Evolutionary conservation across 1,140 invertebrate genomes (phyloP).

Genomic region (Drosophila paulistorum): DNA sequence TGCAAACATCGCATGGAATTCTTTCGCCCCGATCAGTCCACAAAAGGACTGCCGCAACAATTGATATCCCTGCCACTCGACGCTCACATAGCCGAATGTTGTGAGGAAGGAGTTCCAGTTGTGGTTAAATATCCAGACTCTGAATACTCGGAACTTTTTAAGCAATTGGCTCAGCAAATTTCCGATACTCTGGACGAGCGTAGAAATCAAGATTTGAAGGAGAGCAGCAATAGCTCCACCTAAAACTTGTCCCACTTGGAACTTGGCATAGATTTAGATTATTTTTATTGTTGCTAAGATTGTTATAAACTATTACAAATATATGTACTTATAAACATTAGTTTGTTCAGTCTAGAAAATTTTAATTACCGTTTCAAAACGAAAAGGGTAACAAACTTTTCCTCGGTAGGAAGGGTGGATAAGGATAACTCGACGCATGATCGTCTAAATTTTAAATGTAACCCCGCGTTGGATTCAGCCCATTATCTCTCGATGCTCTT

Average conservation of each 20-base stretch:
- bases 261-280: not conserved
- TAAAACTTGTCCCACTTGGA: not conserved
- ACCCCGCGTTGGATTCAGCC: too few relatives aligned
- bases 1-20: slow-evolving; percentile 87
- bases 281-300: slow-evolving; percentile 13
- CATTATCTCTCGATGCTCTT: too few relatives aligned
- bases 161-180: slow-evolving; percentile 48
- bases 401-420: too few relatives aligned
- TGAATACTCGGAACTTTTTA: slow-evolving; percentile 63
- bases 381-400: too few relatives aligned
- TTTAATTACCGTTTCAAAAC: too few relatives aligned
- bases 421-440: too few relatives aligned
- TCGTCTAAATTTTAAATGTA: too few relatives aligned
- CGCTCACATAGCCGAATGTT: slow-evolving; percentile 87
- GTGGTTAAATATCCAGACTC: slow-evolving; percentile 88
- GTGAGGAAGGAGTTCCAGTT: slow-evolving; percentile 90
- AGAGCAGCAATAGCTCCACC: not conserved
- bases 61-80: slow-evolving; percentile 91
- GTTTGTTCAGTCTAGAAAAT: too few relatives aligned
- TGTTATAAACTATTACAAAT: not conserved
- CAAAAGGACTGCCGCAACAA: slow-evolving; percentile 78
- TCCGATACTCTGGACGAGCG: slow-evolving; percentile 23
- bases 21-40: slow-evolving; percentile 84
- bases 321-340: not conserved
- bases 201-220: slow-evolving; percentile 3